Percentiles rank a stretch among this genome's conserved stretches.
Evolutionary conservation across 2,113 vertebrate species (phyloP).

Genomic region (Motacilla tschutschensis): DNA sequence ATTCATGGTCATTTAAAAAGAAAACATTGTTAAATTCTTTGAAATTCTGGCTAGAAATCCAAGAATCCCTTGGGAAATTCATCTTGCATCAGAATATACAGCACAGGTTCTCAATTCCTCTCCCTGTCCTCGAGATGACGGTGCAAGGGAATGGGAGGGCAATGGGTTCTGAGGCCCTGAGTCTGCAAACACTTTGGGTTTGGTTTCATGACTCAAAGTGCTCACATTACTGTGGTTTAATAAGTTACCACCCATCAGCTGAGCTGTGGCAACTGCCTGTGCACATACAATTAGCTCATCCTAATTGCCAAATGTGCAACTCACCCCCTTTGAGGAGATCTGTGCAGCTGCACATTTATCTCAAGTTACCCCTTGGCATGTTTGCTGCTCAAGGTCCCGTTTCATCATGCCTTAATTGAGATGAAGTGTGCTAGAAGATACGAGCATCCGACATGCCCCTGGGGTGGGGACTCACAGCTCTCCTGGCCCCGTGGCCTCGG

Average conservation of each 20-base stretch:
- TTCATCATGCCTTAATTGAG: neutral
- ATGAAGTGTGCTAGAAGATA: neutral
- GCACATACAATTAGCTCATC: conserved; percentile 21
- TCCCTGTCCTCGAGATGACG: neutral
- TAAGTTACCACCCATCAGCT: conserved; percentile 34
- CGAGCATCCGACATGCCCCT: rapidly evolving
- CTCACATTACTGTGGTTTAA: conserved; percentile 38
- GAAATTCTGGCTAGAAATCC: conserved; percentile 56
- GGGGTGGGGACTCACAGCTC: neutral
- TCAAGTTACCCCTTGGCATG: neutral
- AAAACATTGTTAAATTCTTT: conserved; percentile 58
- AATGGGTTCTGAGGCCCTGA: neutral
- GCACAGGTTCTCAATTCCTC: neutral
- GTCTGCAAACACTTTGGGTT: conserved; percentile 26
- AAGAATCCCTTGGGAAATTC: conserved; percentile 27
- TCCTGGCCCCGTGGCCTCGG: rapidly evolving
- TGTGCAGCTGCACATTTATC: conserved; percentile 5
- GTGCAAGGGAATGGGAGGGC: neutral
- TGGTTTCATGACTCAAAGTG: conserved; percentile 20
- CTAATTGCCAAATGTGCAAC: conserved; percentile 22
- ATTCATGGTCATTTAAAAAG: conserved; percentile 46
- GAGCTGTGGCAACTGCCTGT: conserved; percentile 6
- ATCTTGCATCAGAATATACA: neutral
- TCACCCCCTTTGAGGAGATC: neutral
- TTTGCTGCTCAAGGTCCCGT: neutral